A percentile compares a stretch with the other conserved stretches of the same genome.
Evolutionary conservation across 92 coral and sea anemone genomes (phyloP).

Genomic region (Porites rus): DNA sequence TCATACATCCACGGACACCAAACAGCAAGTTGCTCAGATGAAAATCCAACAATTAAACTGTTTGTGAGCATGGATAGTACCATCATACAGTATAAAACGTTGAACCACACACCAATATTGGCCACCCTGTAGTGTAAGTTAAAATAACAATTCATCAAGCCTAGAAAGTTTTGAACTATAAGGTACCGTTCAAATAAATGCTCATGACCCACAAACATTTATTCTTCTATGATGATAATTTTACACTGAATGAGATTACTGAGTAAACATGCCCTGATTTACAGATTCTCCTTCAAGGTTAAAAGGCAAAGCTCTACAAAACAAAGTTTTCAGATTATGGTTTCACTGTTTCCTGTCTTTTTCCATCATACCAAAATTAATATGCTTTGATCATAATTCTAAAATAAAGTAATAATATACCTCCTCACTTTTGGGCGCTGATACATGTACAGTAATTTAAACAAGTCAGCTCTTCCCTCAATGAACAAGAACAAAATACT

Average conservation of each 20-base stretch:
- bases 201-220: neutral
- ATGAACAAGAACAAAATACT: constrained; percentile 92
- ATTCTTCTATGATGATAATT: no score
- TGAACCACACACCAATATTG: constrained; percentile 97
- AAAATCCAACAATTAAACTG: constrained; percentile 96
- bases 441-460: constrained; percentile 88
- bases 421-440: constrained; percentile 92
- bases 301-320: no score
- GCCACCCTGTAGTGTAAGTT: constrained; percentile 65
- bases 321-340: no score
- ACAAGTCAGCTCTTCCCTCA: constrained; percentile 94
- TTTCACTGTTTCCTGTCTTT: no score
- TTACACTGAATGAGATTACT: neutral
- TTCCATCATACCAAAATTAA: neutral
- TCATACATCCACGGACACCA: constrained; percentile 99
- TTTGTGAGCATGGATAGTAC: constrained; percentile 97
- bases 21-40: constrained; percentile 96
- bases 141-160: neutral
- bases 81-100: constrained; percentile 94
- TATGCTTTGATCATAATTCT: neutral
- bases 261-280: neutral
- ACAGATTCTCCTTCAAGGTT: no score
- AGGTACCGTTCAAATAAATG: neutral
- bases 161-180: neutral
- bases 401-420: constrained; percentile 49